Evolutionary conservation across 1,140 invertebrate genomes (phyloP).

Genomic region (Leptinotarsa defecta): DNA sequence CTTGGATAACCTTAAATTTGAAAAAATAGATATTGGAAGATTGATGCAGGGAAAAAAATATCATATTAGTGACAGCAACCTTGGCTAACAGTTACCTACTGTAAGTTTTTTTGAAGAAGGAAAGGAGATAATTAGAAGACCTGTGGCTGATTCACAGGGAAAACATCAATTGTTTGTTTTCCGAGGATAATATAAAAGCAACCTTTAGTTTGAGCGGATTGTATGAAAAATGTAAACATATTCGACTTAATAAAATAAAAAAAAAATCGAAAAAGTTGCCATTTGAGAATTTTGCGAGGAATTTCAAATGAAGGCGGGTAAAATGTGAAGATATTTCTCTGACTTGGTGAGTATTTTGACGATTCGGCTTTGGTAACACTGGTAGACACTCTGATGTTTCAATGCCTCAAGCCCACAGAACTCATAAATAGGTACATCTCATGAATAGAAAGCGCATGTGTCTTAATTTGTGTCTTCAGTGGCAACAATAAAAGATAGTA

Average conservation of each 20-base stretch:
- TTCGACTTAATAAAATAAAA: slow-evolving; percentile 49
- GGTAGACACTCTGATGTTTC: too few relatives aligned
- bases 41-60: slow-evolving; percentile 85
- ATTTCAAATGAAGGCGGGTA: too few relatives aligned
- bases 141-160: slow-evolving; percentile 77
- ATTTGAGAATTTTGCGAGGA: too few relatives aligned
- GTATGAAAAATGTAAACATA: slow-evolving; percentile 77
- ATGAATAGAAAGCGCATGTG: too few relatives aligned
- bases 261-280: too few relatives aligned
- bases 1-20: slow-evolving; percentile 91
- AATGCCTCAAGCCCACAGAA: too few relatives aligned
- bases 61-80: slow-evolving; percentile 85
- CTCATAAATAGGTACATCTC: too few relatives aligned
- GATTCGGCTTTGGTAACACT: too few relatives aligned
- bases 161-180: slow-evolving; percentile 79
- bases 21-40: slow-evolving; percentile 93
- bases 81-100: slow-evolving; percentile 92
- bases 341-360: too few relatives aligned
- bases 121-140: slow-evolving; percentile 80
- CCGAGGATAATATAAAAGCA: slow-evolving; percentile 87
- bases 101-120: slow-evolving; percentile 89
- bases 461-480: too few relatives aligned
- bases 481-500: too few relatives aligned
- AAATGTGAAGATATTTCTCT: too few relatives aligned
- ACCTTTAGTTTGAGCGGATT: slow-evolving; percentile 90